Evolutionary conservation across 2,888 invertebrate genomes (phyloP).

Genomic region (Geophilus truncorum): DNA sequence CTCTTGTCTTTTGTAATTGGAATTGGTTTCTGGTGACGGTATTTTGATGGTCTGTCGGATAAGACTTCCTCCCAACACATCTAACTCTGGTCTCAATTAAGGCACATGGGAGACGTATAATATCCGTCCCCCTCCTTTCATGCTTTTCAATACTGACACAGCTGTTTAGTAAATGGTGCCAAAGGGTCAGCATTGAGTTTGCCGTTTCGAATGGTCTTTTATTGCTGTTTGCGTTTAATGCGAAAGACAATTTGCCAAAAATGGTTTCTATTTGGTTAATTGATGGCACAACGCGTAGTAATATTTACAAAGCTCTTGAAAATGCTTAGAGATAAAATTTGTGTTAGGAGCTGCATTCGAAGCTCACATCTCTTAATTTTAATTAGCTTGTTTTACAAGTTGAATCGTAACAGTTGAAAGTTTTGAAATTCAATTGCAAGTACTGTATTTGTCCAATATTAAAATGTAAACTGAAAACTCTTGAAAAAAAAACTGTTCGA

Average conservation of each 20-base stretch:
- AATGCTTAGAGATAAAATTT: too few species aligned
- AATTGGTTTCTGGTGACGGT: constrained; percentile 12
- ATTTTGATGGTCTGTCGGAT: background rate
- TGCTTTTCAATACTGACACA: background rate
- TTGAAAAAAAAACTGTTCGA: too few species aligned
- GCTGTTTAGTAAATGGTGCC: background rate
- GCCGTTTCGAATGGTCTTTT: background rate
- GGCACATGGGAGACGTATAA: background rate
- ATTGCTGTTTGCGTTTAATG: background rate
- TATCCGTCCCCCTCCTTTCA: background rate
- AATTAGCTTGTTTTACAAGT: too few species aligned
- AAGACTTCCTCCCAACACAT: background rate
- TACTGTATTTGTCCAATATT: too few species aligned
- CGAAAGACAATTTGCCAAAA: background rate
- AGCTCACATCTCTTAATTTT: too few species aligned
- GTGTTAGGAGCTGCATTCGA: too few species aligned
- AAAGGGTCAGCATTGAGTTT: background rate
- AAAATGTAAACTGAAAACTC: too few species aligned
- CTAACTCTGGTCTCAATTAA: constrained; percentile 22
- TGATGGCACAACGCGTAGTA: too few species aligned
- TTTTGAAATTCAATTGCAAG: too few species aligned
- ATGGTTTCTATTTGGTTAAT: too few species aligned
- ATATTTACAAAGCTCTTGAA: too few species aligned
- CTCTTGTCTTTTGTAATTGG: constrained; percentile 23
- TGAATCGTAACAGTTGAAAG: too few species aligned